Base-by-base conservation (phyloP, 2,888 invertebrate species). In the Tetanocera ferruginea region DNA sequence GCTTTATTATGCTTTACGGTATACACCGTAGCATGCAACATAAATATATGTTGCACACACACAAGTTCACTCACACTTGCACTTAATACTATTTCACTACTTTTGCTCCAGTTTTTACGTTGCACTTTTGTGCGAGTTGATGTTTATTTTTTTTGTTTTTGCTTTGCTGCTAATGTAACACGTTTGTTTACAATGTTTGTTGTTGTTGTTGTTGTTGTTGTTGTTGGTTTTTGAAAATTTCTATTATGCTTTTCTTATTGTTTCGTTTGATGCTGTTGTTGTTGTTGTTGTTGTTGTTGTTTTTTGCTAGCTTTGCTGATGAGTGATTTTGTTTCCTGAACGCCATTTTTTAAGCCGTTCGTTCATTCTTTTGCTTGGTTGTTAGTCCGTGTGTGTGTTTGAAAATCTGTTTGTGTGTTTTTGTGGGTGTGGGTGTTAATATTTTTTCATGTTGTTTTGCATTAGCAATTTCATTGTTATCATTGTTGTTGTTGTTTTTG, bases 61-160 rank as follows among this genome's bases (percentile, higher is more conserved):
- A 1, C 5, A 6, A 5, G 1, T 37, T 37, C 37, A 37, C 37
- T 6, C 37, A 37, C 8, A 37, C 37, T 37, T 8, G 8, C 37
- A 37, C 37, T 37, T 8, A 37, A 8, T 37, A 37, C 37, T 37
- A 37, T 43, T 43, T 43, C 31, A 43, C 43, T 43, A 43, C 19
- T 55, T 55, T 34, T 64, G 5, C 60, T 60, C 14, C 23, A 34
- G 34, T 69, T 69, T 69, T 51, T 8, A 28, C 19, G 51, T 51
- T 69, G 51, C 69, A 28, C 69, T 69, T 69, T 69, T 49, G 51
- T 69, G 69, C 49, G 28, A n/a, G n/a, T n/a, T n/a, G n/a, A n/a
- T n/a, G n/a, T n/a, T n/a, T 25, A 69, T 51, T 69, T 14, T 69
- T 51, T 43, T 49, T 3, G 11, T 2, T 37, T 51, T 51, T 28